These are phyloP conservation scores for Hydriomena furcata DNA, from an alignment of 2,888 invertebrate species.

Conservation along the genomic window DNA sequence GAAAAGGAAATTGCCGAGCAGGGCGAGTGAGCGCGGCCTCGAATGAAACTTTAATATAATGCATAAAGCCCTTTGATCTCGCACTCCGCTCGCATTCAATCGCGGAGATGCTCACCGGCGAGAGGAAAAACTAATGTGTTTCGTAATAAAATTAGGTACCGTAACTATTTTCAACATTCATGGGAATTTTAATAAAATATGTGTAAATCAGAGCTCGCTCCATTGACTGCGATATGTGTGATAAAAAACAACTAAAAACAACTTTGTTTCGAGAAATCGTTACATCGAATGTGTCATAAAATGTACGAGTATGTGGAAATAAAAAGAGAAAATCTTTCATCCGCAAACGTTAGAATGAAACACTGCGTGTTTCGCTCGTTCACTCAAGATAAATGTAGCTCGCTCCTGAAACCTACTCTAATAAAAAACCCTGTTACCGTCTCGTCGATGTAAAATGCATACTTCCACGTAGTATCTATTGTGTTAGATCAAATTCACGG, in stretches of 20 bases:
- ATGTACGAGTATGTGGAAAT: constrained; percentile 76
- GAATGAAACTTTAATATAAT: constrained; percentile 82
- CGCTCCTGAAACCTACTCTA: constrained; percentile 66
- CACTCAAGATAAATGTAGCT: constrained; percentile 68
- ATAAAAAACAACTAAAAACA: constrained; percentile 44
- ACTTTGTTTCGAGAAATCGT: constrained; percentile 49
- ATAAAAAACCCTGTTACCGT: constrained; percentile 57
- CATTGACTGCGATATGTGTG: constrained; percentile 39
- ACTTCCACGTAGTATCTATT: constrained; percentile 19
- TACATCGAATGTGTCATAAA: constrained; percentile 69
- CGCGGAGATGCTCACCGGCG: constrained; percentile 60
- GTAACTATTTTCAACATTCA: constrained; percentile 27
- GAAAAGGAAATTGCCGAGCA: constrained; percentile 80
- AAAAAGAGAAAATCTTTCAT: constrained; percentile 72
- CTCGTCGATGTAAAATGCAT: constrained; percentile 39
- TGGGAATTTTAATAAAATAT: constrained; percentile 13
- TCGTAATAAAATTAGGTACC: constrained; percentile 43
- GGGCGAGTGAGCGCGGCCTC: constrained; percentile 64
- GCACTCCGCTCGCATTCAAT: constrained; percentile 73
- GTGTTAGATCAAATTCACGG: background rate
- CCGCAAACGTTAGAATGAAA: constrained; percentile 73
- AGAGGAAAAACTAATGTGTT: constrained; percentile 43
- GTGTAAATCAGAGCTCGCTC: constrained; percentile 17
- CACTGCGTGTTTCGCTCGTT: constrained; percentile 48
- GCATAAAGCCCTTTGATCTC: constrained; percentile 81